Evolutionary conservation across 2,888 invertebrate genomes (phyloP).

Genomic region (Melieria crassipennis): DNA sequence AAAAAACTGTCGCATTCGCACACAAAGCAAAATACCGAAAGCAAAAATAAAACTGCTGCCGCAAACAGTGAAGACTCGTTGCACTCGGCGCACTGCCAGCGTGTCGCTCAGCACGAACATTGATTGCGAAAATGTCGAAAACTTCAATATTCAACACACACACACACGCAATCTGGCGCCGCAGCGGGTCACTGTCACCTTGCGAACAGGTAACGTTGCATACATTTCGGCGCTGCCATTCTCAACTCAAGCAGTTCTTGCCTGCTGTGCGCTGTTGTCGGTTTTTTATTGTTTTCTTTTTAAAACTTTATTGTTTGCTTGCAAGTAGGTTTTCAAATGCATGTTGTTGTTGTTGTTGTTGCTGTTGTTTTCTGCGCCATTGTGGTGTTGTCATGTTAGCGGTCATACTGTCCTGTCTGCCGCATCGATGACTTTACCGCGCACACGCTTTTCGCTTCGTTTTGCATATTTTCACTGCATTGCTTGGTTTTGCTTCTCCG

Average conservation of each 20-base stretch:
- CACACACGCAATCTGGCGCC: neutral
- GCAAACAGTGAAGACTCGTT: neutral
- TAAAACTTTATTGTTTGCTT: no score
- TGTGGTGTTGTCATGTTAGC: no score
- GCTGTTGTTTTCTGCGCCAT: no score
- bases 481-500: no score
- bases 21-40: neutral
- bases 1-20: neutral
- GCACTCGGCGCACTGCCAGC: neutral
- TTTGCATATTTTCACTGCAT: no score
- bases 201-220: slow-evolving; percentile 1
- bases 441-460: no score
- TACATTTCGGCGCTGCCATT: neutral
- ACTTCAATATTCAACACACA: neutral
- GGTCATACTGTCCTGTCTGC: no score
- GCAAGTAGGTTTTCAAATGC: neutral
- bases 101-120: neutral
- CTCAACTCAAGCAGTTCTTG: neutral
- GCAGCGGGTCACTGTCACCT: neutral
- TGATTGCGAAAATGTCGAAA: neutral
- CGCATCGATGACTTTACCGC: no score
- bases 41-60: neutral
- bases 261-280: no score
- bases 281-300: no score
- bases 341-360: neutral